Base-by-base conservation (phyloP, 2,797 vertebrate genomes). In the Chelmon rostratus region DNA sequence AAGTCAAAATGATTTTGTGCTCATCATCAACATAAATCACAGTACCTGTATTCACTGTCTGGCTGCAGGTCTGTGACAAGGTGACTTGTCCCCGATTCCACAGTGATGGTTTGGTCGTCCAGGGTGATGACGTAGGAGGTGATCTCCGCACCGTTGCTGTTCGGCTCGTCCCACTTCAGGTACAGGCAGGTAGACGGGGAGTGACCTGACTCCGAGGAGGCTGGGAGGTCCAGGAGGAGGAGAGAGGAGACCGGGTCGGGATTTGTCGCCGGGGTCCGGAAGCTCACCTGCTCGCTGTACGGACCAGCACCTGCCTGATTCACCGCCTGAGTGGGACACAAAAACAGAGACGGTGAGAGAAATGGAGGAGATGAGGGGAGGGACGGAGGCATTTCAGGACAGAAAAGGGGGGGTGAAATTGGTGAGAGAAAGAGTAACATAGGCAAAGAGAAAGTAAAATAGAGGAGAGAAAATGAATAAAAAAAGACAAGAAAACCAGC, bases 121-220 rank as follows among this genome's bases (percentile, higher is more conserved):
- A 98, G 83, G 73, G 96, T 94, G 50, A 99, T 96, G 90, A 96
- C 94, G 90, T 99, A 99, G 4, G 96, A 96, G 0, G 91, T 94
- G 85, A 99, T 98, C 87, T 97, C 96, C 1, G 97, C 96, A 15
- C 98, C 98, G 2, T 99, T 99, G 89, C 91, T 96, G 95, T 95
- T 96, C 0, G 98, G 97, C 86, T 98, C 97, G 15, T 99, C 97
- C 98, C 98, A 99, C 93, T 88, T 96, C 86, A 99, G 94, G 5
- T 96, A 93, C 91, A 99, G 96, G 95, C 97, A 98, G 94, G 96
- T 97, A 1, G 96, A 97, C 15, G 96, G 95, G 2, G 96, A 96
- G 73, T 93, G 92, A 0, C 93, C 94, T 1, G 78, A 81, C 52
- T 92, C 95, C 19, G 85, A 44, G 69, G 59, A 94, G 66, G 95